Percentiles rank a stretch among this genome's conserved stretches.
Evolutionary conservation across 2,888 invertebrate genomes (phyloP).

Genomic region (Spicauda simplicius): DNA sequence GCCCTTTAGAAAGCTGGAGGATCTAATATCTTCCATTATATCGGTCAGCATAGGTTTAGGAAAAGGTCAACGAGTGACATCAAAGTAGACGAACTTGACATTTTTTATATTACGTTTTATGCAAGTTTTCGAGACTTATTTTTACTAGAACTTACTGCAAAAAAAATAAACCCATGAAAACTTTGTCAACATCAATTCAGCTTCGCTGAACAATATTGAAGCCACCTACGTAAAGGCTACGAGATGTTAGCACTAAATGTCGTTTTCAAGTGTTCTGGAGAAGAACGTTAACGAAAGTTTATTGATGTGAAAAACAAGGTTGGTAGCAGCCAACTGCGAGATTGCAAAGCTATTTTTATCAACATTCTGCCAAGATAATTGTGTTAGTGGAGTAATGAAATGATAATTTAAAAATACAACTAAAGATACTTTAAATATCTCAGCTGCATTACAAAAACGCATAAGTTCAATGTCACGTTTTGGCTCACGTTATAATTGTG

Average conservation of each 20-base stretch:
- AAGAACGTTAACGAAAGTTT: conserved; percentile 43
- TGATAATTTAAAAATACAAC: conserved; percentile 10
- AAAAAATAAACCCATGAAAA: too few relatives aligned
- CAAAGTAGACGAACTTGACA: too few relatives aligned
- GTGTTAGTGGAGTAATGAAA: conserved; percentile 32
- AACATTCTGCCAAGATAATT: conserved; percentile 19
- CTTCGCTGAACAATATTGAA: background rate
- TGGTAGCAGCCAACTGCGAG: conserved; percentile 17
- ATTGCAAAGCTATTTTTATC: conserved; percentile 32
- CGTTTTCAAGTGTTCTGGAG: conserved; percentile 46
- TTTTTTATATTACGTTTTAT: too few relatives aligned
- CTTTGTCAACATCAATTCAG: background rate
- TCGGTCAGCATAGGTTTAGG: too few relatives aligned
- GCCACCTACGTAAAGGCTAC: background rate
- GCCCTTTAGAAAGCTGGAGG: too few relatives aligned
- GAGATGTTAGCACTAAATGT: conserved; percentile 1
- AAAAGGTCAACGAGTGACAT: too few relatives aligned
- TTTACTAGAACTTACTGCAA: too few relatives aligned
- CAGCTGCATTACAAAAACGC: background rate
- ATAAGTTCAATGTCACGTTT: background rate
- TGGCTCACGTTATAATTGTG: too few relatives aligned
- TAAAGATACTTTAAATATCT: background rate
- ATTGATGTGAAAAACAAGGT: conserved; percentile 38
- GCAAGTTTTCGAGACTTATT: too few relatives aligned
- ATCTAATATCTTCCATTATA: too few relatives aligned